Evolutionary conservation across 2,113 vertebrate species (phyloP).

Genomic region (Eurypyga helias): DNA sequence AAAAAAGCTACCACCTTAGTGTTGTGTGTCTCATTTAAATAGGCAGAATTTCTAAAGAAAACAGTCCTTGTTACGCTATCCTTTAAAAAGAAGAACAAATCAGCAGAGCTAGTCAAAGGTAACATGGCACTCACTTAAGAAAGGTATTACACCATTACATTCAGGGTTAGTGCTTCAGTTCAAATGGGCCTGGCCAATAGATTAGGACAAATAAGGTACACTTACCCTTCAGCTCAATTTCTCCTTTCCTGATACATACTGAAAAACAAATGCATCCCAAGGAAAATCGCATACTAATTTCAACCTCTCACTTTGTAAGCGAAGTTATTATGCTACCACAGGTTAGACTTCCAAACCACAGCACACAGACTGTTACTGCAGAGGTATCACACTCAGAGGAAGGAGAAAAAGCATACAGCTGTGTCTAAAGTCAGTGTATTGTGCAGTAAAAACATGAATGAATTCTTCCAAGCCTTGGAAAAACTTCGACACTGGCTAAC

Average conservation of each 20-base stretch:
- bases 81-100: background rate
- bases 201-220: background rate
- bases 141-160: background rate
- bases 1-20: background rate
- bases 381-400: background rate
- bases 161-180: background rate
- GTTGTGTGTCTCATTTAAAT: background rate
- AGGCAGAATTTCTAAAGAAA: background rate
- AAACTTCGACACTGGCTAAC: fast-evolving
- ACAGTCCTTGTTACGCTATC: background rate
- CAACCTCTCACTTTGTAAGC: background rate
- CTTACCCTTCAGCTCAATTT: background rate
- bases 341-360: background rate
- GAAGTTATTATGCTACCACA: background rate
- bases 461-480: background rate
- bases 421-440: background rate
- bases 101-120: background rate
- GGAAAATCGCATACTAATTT: background rate
- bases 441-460: background rate
- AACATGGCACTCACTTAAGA: background rate
- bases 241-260: background rate
- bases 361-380: background rate
- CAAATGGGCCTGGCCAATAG: background rate
- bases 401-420: background rate
- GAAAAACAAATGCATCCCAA: background rate